phyloP scores from a whole-genome alignment of 2,113 vertebrate species.

The Oncorhynchus keta region DNA sequence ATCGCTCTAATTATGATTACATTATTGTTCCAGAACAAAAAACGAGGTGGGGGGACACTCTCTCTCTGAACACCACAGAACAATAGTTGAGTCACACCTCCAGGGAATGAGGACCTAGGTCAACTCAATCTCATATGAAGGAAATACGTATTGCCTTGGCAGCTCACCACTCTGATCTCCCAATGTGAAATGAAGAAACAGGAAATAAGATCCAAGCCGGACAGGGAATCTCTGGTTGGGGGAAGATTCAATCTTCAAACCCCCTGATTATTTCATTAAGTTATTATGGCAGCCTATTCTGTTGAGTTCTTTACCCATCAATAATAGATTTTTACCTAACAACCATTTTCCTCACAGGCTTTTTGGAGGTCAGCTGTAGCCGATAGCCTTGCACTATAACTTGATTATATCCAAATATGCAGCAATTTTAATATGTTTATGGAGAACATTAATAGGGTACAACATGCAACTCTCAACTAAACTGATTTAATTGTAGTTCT shows the following conservation, averaged over 20 bases:
- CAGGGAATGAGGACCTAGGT: constrained; percentile 30
- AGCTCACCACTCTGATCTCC: constrained; percentile 51
- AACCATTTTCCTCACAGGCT: background rate
- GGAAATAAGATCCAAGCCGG: background rate
- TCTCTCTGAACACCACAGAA: constrained; percentile 19
- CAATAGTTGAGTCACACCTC: constrained; percentile 25
- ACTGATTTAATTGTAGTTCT: too few relatives aligned
- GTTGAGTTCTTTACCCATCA: background rate
- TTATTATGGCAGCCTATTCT: background rate
- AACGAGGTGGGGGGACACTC: background rate
- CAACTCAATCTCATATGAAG: constrained; percentile 34
- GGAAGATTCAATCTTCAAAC: background rate
- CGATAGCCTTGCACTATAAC: background rate
- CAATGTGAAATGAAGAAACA: constrained; percentile 46
- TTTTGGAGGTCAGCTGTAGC: background rate
- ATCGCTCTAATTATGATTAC: background rate
- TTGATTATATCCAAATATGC: background rate
- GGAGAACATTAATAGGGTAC: background rate
- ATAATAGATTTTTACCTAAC: background rate
- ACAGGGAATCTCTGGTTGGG: background rate
- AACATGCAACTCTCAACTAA: too few relatives aligned
- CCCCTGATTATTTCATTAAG: background rate
- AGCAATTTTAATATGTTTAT: background rate
- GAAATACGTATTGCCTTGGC: constrained; percentile 44
- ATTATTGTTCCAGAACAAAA: background rate